Evolutionary conservation across 2,113 vertebrate species (phyloP), one percentile per base, ranked within the genome.

Genomic region (Ameiurus melas): DNA sequence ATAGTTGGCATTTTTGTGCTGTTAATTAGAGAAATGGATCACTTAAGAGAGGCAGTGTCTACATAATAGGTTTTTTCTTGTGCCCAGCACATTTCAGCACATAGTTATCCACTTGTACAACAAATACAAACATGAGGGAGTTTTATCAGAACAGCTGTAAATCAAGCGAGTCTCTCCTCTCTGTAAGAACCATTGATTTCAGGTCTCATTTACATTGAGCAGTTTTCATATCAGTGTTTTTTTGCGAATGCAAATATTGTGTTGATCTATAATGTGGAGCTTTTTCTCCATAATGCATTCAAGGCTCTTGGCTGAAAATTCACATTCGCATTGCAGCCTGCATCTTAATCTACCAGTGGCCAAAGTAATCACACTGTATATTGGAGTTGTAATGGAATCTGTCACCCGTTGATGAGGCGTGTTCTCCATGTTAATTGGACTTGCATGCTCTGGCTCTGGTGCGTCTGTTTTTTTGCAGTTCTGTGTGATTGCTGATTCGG

Each of bases 381-480:
- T n/a, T 84, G 53, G 30, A 10, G 9, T 66, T 57, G 51, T 53
- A 85, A 80, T 66, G 58, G 13, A 84, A 77, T 62, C 27, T 25
- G 81, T 47, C 79, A 82, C 10, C 68, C 19, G 2, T 73, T 83
- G 33, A 78, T 55, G 13, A 88, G 70, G 55, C 22, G 9, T 58
- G 43, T 58, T 51, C 16, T 55, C 30, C 19, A 55, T 78, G 71
- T 83, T 77, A 70, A 85, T 43, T 68, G 75, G 87, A 70, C 70
- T 64, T 78, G 47, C 81, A 70, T 60, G 79, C 27, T 86, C 30
- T 87, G 66, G 62, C 78, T 43, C 33, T 55, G 43, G 60, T 30
- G 36, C 6, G 25, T 77, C 53, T 22, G 62, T 27, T 81, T 71
- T 73, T n/a, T 16, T 66, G 17, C n/a, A 1, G 2, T 58, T 39